Conservation (phyloP, 2,888 invertebrate species). For the Pterobdella sp. region DNA sequence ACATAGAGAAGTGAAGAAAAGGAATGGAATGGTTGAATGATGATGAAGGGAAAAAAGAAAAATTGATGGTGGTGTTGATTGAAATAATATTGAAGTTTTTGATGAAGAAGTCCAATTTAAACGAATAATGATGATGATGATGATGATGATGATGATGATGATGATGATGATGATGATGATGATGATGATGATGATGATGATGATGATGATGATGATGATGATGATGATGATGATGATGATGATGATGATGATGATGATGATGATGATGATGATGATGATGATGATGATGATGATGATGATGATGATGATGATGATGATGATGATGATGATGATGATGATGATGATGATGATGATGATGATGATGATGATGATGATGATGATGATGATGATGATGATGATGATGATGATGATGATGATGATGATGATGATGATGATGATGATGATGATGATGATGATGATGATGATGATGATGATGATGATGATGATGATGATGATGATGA, state of each 20-base stretch:
- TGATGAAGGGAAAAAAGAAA: no score
- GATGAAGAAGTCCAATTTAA: not conserved
- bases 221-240: slow-evolving; percentile 31
- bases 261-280: slow-evolving; percentile 15
- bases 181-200: slow-evolving; percentile 16
- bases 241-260: slow-evolving; percentile 25
- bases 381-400: slow-evolving; percentile 14
- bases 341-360: slow-evolving; percentile 11
- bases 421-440: slow-evolving; percentile 11
- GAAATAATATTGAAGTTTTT: no score
- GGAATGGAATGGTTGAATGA: no score
- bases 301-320: slow-evolving; percentile 1
- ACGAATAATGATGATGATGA: not conserved
- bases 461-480: slow-evolving; percentile 27
- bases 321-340: slow-evolving; percentile 22
- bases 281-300: slow-evolving; percentile 9
- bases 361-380: slow-evolving; percentile 10
- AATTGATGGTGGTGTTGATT: no score
- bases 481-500: slow-evolving; percentile 17
- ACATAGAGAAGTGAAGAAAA: not conserved
- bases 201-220: slow-evolving; percentile 25
- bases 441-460: slow-evolving; percentile 8
- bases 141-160: slow-evolving; percentile 12
- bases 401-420: slow-evolving; percentile 10
- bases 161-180: slow-evolving; percentile 16